Base-by-base conservation (phyloP, 2,888 invertebrate species). In the Dasysyrphus tricinctus region DNA sequence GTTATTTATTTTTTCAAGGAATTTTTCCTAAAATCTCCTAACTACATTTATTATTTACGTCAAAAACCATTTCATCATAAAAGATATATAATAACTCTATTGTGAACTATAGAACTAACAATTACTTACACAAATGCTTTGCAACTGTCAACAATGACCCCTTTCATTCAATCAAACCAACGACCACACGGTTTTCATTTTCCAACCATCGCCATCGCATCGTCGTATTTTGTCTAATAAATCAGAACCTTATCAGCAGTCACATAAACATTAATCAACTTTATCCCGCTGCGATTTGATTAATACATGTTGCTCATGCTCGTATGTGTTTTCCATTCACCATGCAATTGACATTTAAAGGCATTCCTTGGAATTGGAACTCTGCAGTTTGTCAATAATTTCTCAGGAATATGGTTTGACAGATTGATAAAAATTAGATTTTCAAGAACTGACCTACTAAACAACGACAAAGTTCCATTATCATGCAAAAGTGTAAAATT, bases 161-260 rank as follows among this genome's bases (percentile, higher is more conserved):
- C 39, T 49, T 42, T 72, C 65, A 51, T 76, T 81, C 76, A 77
- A 77, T 76, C 76, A 81, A 72, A 24, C 49, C 12, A n/a, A n/a
- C n/a, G 70, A 56, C 56, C 70, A 51, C 70, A 81, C 47, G 19
- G 34, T 67, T 49, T 67, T 63, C 14, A 37, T 12, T n/a, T 29
- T 29, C n/a, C 37, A 19, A 29, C 42, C 32, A 74, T 34, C 56
- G 14, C 32, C 47, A 56, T 72, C 51, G 24, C 24, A 54, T 42
- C 54, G 61, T 47, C 51, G 34, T 34, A 44, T 32, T 24, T 24
- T 78, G 78, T 81, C 70, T 56, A 57, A 86, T 86, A 86, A 86
- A 86, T 86, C 81, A 86, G 24, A 86, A 74, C 34, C 74, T 86
- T 86, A 86, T 86, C 85, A 81, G 57, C 34, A 56, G 42, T 34